Evolutionary conservation across 2,888 invertebrate species (phyloP).

Genomic region (Theristus sp.): DNA sequence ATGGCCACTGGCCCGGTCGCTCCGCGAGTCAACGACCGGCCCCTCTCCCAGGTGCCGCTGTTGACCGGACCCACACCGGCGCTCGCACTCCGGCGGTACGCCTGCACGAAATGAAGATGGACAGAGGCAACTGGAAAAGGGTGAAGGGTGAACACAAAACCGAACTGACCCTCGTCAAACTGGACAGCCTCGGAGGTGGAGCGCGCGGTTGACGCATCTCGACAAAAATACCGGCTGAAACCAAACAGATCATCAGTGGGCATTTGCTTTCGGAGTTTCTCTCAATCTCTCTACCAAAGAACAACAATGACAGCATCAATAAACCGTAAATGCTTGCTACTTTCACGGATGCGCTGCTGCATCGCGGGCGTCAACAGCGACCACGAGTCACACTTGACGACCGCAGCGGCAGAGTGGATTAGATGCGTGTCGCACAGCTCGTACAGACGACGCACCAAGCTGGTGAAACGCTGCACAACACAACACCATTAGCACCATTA

Average conservation of each 20-base stretch:
- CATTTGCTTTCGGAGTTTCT: too few species aligned
- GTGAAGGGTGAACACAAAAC: too few species aligned
- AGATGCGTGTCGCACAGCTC: constrained; percentile 49
- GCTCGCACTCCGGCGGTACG: background rate
- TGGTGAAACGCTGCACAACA: constrained; percentile 15
- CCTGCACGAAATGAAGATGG: background rate
- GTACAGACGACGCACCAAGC: constrained; percentile 16
- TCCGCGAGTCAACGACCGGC: background rate
- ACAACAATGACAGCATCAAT: too few species aligned
- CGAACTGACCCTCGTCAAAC: constrained; percentile 20
- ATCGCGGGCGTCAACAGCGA: constrained; percentile 19
- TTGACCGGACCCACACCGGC: background rate
- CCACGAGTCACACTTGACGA: constrained; percentile 28
- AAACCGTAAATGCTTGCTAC: constrained; percentile 12
- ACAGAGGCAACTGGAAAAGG: too few species aligned
- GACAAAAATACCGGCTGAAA: constrained; percentile 29
- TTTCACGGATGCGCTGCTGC: constrained; percentile 27
- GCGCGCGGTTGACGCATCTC: constrained; percentile 30
- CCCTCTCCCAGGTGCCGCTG: background rate
- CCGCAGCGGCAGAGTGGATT: constrained; percentile 44
- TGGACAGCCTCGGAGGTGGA: constrained; percentile 29
- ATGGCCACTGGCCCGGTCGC: background rate
- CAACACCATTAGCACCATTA: background rate
- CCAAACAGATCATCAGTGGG: too few species aligned
- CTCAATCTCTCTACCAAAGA: too few species aligned